Evolutionary conservation across 2,113 vertebrate species (phyloP), one percentile per base, ranked within the genome.

Genomic region (Myotis davidii): DNA sequence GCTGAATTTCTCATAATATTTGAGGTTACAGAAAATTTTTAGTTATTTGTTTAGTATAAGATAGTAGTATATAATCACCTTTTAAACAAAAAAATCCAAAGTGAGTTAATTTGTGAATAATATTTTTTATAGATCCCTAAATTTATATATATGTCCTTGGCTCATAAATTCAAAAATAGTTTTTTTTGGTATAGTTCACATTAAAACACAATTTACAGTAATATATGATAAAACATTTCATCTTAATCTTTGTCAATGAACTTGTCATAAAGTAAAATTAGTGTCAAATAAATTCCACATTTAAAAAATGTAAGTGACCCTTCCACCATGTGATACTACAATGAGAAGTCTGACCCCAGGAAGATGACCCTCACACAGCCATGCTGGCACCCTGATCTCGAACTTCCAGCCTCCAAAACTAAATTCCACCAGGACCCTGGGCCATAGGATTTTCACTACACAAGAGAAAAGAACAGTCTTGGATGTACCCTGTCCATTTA

Each of bases 131-230:
- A 95, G 50, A 11, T 85, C 88, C 52, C 61, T 82, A n/a, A 73
- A 78, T 94, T 94, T 88, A 92, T 72, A 90, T 52, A n/a, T 54
- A 64, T 61, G n/a, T 90, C 37, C 29, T 39, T 96, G 65, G 20
- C 20, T 96, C 6, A 72, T 65, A 87, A 94, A 91, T 85, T 96
- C 16, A 74, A 85, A 90, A 94, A 25, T 7, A 64, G 23, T 56
- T 89, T 78, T 95, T 95, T 21, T 94, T 92, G 21, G 6, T 91
- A 82, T 25, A 14, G 64, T 81, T 61, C 16, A 92, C 86, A 95
- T 78, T 83, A 91, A 92, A 93, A 79, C 6, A n/a, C 32, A 74
- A 45, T 42, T 83, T 67, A 91, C 7, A 34, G 42, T 32, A 87
- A 69, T 6, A 73, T n/a, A 48, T 48, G 29, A 83, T 73, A 8